Base-by-base conservation (phyloP, 2,888 invertebrate species). In the Terebella lapidaria region DNA sequence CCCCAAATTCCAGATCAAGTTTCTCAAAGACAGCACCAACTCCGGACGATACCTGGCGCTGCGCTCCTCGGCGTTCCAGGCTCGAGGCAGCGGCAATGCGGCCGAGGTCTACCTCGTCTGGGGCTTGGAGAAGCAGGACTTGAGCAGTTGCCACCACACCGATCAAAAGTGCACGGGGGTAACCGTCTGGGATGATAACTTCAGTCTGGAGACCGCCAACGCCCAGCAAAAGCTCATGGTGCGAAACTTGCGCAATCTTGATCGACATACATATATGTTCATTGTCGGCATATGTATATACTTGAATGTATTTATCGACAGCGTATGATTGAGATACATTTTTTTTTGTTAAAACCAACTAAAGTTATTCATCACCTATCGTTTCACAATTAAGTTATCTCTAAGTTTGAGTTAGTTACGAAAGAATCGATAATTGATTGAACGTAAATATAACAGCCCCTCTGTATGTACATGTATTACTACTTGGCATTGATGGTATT, bases 171-270 rank as follows among this genome's bases (percentile, higher is more conserved):
- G 77, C 63, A 58, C 54, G 0, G 77, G 76, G 0, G 56, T 54
- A 2, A 65, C 70, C 2, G 64, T 65, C n/a, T 74, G 69, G 69
- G 76, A 75, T 56, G 64, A 73, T 20, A 56, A 52, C 2, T 74
- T 77, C 61, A 68, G 72, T 59, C 63, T 77, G 53, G 72, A 73
- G 57, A 62, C 72, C 2, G 61, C 64, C 20, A 67, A 63, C 3
- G 71, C 74, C 1, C 77, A 78, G 59, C 27, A 58, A 4, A 72
- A 71, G 2, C 63, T 77, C n/a, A 61, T 71, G 69, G 76, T 76
- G 22, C 5, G 49, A 20, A 5, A 24, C 24, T 5, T n/a, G n/a
- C n/a, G n/a, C n/a, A n/a, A n/a, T n/a, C n/a, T n/a, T 35, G 42
- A 35, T n/a, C n/a, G 24, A 15, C n/a, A 15, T 10, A 35, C 42